A percentile compares a stretch with the other conserved stretches of the same genome.
Conservation (phyloP, 2,797 vertebrate genomes). For the Pipistrellus kuhlii region DNA sequence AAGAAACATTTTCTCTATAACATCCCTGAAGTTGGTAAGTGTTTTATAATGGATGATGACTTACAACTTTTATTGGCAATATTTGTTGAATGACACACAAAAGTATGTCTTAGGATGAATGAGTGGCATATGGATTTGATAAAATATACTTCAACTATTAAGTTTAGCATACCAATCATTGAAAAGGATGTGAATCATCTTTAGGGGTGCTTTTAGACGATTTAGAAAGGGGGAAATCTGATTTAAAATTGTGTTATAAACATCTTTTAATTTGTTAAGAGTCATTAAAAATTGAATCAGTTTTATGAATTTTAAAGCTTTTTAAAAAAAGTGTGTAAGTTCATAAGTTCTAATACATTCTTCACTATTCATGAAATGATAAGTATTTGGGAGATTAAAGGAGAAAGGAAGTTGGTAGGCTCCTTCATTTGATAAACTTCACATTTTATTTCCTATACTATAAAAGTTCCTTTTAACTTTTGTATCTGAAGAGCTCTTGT, state of each 20-base stretch:
- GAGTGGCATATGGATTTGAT: slow-evolving; percentile 1
- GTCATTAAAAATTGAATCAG: neutral
- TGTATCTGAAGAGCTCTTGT: neutral
- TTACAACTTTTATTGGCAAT: slow-evolving; percentile 1
- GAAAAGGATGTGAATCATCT: neutral
- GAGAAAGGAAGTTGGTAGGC: slow-evolving; percentile 20
- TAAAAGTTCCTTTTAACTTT: neutral
- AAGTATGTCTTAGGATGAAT: neutral
- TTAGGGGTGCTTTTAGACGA: neutral
- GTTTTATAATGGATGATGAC: neutral
- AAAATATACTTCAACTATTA: slow-evolving; percentile 1
- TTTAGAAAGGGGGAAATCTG: slow-evolving; percentile 23
- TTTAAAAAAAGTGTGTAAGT: neutral
- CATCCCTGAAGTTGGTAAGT: slow-evolving; percentile 14
- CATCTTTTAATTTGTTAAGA: neutral
- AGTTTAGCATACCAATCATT: neutral
- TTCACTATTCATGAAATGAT: neutral
- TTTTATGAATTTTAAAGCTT: slow-evolving; percentile 32
- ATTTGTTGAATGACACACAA: slow-evolving; percentile 29
- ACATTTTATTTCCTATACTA: neutral
- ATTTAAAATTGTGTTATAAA: neutral
- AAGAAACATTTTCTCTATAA: slow-evolving; percentile 30
- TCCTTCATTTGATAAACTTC: neutral
- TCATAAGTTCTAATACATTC: neutral
- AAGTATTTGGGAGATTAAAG: slow-evolving; percentile 16